A percentile compares a stretch with the other conserved stretches of the same genome.
phyloP scores from a whole-genome alignment of 2,113 vertebrate species.

The Noctilio leporinus region DNA sequence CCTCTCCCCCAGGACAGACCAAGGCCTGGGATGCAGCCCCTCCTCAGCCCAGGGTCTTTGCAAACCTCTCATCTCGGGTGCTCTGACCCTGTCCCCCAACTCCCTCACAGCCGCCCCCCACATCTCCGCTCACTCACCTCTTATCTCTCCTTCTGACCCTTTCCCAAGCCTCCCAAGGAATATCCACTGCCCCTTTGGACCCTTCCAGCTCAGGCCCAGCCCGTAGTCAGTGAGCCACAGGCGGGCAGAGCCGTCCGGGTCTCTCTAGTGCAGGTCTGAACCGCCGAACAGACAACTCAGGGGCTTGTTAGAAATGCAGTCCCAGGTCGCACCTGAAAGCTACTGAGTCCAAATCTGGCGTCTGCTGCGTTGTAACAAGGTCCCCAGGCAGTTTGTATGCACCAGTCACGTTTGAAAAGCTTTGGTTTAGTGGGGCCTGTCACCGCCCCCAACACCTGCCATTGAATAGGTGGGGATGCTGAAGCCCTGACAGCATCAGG shows the following conservation, averaged over 20 bases:
- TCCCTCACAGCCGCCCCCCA: no score
- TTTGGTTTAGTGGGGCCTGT: neutral
- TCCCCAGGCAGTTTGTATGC: neutral
- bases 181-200: no score
- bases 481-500: neutral
- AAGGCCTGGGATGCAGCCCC: neutral
- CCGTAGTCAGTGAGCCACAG: rapidly evolving
- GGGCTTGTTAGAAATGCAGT: neutral
- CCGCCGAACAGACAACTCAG: neutral
- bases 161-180: neutral
- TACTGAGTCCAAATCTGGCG: neutral
- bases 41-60: neutral
- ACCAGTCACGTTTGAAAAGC: neutral
- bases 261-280: neutral
- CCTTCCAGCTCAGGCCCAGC: neutral
- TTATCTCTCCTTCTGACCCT: neutral
- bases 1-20: neutral
- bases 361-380: neutral
- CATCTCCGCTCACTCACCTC: neutral
- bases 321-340: neutral
- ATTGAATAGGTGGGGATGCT: rapidly evolving
- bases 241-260: neutral
- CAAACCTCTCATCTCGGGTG: neutral
- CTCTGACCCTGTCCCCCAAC: neutral
- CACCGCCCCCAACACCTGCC: neutral